Base-by-base conservation (phyloP, 2,113 vertebrate genomes). In the Geothlypis trichas region DNA sequence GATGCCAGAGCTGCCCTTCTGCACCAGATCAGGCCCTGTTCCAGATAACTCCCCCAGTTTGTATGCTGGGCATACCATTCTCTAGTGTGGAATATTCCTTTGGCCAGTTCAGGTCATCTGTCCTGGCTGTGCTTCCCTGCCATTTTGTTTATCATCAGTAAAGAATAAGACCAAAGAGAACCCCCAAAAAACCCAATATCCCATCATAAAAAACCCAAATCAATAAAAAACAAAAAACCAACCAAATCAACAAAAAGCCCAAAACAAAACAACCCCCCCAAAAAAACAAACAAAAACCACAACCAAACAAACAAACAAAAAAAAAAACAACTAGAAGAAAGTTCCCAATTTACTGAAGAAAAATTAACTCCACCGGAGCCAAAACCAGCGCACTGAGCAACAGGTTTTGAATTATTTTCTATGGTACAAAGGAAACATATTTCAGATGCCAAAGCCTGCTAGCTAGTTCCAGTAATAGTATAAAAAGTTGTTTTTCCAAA, bases 401-500 rank as follows among this genome's bases (percentile, higher is more conserved):
- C 28, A 74, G 42, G n/a, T 51, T 74, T 84, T 44, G 28, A 81
- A 54, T 62, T 81, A 16, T 89, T 65, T 71, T 24, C 49, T 35
- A 1, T 55, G 20, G 21, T 31, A 52, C 5, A 61, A 33, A 71
- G 23, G 37, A 26, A 93, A 75, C 19, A 65, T 93, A 84, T 87
- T 44, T 58, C 26, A 71, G 51, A 13, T 62, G 66, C 65, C 82
- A 87, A 87, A 92, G 28, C n/a, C 77, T 74, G 20, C 78, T 26
- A 58, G 69, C 28, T 82, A 49, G 20, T 67, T 91, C 61, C 44
- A 54, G 21, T 79, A 55, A 46, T 15, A 75, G 52, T 62, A 93
- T 35, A 71, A 93, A 93, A 54, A 61, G 52, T 72, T 27, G 28
- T 81, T 96, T 93, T 90, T 79, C 71, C 75, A 82, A 93, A 78